Base-by-base conservation (phyloP, 2,888 invertebrate genomes). In the Phorcus lineatus region DNA sequence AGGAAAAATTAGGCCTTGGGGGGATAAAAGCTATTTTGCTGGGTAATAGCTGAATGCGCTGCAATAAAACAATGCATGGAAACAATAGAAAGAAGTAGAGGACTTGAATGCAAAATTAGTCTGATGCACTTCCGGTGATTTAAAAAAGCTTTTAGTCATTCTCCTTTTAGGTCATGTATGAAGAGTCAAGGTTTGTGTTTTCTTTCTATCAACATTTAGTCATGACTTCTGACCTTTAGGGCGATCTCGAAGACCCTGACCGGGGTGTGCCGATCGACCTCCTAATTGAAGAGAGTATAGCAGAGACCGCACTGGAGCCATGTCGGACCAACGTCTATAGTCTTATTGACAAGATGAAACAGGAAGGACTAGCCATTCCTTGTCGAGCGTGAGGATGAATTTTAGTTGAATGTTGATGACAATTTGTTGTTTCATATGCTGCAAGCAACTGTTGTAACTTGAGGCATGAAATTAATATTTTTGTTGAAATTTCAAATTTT, bases 271-370 rank as follows among this genome's bases (percentile, higher is more conserved):
- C 94, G 0, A 94, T 96, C 0, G 95, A 96, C 77, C 92, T 97
- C 77, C 95, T 95, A 95, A 95, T 95, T 70, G 95, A 95, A 86
- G 94, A 94, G 89, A 94, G 93, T 19, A 94, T 94, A 76, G 94
- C 94, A 87, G 94, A 95, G 90, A 94, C 94, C 76, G 94, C 94
- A 19, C 95, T 95, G 53, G 95, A 95, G 53, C 96, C 96, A 0
- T 94, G 95, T 74, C 93, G 90, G 66, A 94, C 94, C 0, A 95
- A 95, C 83, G 95, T 95, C 93, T 94, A 94, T 28, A 96, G 95
- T 74, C 93, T 97, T 0, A 96, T 96, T 89, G 94, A 95, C 70
- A 93, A 94, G 83, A 94, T 97, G 22, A 94, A 96, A 0, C 95
- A 95, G 9, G 94, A 94, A 82, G 97, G 97, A 0, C 92, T 96